Percentiles rank a stretch among this genome's conserved stretches.
Conservation (phyloP, 2,113 vertebrate genomes). For the Catharus minimus region DNA sequence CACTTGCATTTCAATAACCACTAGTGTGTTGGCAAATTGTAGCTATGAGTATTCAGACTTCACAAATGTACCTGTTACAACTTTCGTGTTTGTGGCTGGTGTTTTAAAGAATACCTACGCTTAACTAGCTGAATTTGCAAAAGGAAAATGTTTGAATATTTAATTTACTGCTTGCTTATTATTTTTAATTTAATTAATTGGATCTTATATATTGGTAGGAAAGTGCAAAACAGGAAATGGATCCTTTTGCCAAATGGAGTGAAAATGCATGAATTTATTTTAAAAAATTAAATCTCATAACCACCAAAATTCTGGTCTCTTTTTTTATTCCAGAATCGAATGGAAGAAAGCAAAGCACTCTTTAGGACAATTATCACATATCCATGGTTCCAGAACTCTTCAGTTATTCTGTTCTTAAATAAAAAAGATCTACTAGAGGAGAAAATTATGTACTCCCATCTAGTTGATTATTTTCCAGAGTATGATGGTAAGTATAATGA, state of each 20-base stretch:
- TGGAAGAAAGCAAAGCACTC: constrained; percentile 95
- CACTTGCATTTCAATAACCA: not conserved
- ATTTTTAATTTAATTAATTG: not conserved
- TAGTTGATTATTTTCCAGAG: constrained; percentile 95
- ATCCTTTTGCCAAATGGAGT: not conserved
- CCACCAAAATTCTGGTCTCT: constrained; percentile 1
- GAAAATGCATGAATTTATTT: not conserved
- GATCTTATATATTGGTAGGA: not conserved
- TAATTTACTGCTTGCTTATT: not conserved
- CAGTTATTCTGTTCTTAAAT: constrained; percentile 95
- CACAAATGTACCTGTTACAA: not conserved
- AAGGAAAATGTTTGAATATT: not conserved
- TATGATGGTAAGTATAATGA: constrained; percentile 86
- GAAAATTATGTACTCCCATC: constrained; percentile 95
- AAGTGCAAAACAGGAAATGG: not conserved
- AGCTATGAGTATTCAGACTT: not conserved
- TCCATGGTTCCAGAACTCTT: constrained; percentile 94
- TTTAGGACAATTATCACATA: constrained; percentile 95
- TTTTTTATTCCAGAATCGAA: constrained; percentile 80
- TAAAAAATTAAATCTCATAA: not conserved
- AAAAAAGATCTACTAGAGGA: constrained; percentile 96
- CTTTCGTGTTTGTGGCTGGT: not conserved
- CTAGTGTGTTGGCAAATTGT: not conserved
- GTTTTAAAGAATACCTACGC: not conserved
- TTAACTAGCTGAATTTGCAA: not conserved